A percentile compares a stretch with the other conserved stretches of the same genome.
These are phyloP conservation scores for Drosophila vallismaia DNA, from an alignment of 2,888 invertebrate species.

Conservation along the genomic window DNA sequence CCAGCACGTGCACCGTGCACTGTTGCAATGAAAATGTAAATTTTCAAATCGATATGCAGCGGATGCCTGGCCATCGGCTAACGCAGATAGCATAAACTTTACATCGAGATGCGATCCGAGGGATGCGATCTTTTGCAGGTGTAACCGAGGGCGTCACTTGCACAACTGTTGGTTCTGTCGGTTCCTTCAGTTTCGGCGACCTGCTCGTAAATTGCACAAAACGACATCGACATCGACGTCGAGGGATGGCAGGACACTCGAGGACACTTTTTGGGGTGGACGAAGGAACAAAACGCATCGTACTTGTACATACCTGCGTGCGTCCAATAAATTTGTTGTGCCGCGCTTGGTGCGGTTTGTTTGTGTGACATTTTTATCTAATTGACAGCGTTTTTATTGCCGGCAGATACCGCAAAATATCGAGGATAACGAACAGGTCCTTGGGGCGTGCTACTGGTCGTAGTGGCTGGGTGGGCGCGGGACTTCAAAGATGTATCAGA, in stretches of 20 bases:
- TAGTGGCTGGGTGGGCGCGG: slow-evolving; percentile 31
- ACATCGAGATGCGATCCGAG: slow-evolving; percentile 28
- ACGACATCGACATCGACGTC: slow-evolving; percentile 42
- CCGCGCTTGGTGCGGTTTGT: slow-evolving; percentile 73
- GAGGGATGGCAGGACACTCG: slow-evolving; percentile 6
- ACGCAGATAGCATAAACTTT: slow-evolving; percentile 57
- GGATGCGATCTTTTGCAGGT: slow-evolving; percentile 71
- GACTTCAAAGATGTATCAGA: slow-evolving; percentile 57
- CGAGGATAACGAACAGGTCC: slow-evolving; percentile 13
- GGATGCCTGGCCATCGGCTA: slow-evolving; percentile 66
- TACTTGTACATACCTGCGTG: slow-evolving; percentile 34
- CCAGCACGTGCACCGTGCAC: slow-evolving; percentile 65
- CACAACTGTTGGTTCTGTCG: slow-evolving; percentile 52
- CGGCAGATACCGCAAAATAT: slow-evolving; percentile 43
- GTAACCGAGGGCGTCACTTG: slow-evolving; percentile 76
- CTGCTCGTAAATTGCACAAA: slow-evolving; percentile 75
- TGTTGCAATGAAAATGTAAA: slow-evolving; percentile 61
- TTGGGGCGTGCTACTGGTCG: slow-evolving; percentile 74
- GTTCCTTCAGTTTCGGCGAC: slow-evolving; percentile 29
- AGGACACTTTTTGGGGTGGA: neutral
- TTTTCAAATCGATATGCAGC: slow-evolving; percentile 76
- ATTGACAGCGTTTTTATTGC: slow-evolving; percentile 79
- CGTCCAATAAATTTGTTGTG: slow-evolving; percentile 73
- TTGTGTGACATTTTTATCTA: slow-evolving; percentile 84
- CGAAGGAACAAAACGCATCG: neutral